phyloP scores from a whole-genome alignment of 2,888 invertebrate genomes.

The Odontocolon sp. region DNA sequence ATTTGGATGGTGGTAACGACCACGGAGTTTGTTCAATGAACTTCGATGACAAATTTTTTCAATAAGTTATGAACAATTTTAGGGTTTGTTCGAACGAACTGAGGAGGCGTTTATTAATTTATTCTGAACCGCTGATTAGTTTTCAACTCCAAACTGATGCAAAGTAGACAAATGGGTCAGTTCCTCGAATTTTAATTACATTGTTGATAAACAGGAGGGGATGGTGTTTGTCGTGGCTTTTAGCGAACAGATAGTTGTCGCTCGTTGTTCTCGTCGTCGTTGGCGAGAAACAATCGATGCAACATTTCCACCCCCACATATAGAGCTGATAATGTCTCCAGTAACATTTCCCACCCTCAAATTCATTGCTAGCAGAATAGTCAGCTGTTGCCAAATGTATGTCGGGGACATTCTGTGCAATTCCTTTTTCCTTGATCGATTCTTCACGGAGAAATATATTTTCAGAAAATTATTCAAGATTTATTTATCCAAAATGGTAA shows the following conservation, averaged over 20 bases:
- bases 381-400: no score
- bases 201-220: conserved; percentile 18
- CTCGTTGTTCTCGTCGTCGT: conserved; percentile 13
- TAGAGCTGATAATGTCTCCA: conserved; percentile 43
- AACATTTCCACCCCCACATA: conserved; percentile 35
- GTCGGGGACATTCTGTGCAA: no score
- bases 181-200: conserved; percentile 42
- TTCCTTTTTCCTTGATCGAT: no score
- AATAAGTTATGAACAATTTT: not conserved
- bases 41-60: conserved; percentile 10
- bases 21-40: no score
- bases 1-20: no score
- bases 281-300: conserved; percentile 49
- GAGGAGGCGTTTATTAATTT: not conserved
- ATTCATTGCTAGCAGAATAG: not conserved
- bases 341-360: conserved; percentile 23
- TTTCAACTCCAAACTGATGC: not conserved
- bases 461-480: no score
- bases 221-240: conserved; percentile 45
- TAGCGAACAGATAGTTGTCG: conserved; percentile 48
- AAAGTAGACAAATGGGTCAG: not conserved
- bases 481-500: not conserved
- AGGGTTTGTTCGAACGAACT: not conserved
- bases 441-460: no score
- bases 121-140: not conserved